Conservation (phyloP, 2,888 invertebrate species). For the Erebia aethiops region DNA sequence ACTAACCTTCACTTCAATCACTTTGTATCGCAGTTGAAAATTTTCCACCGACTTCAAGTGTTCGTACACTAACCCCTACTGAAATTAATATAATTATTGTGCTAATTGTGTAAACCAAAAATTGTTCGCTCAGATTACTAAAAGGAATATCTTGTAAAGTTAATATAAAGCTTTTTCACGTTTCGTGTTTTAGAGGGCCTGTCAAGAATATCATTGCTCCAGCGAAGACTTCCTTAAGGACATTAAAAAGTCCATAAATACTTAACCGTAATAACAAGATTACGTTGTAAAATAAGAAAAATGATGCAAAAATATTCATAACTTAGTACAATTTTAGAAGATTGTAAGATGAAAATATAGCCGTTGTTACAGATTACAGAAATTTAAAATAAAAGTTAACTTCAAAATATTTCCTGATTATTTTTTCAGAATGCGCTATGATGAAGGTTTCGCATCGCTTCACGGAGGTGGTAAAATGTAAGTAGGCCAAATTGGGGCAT, state of each 20-base stretch:
- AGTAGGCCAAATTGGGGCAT: neutral
- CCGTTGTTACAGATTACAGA: no score
- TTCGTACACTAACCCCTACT: neutral
- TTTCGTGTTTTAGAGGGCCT: neutral
- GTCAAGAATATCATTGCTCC: neutral
- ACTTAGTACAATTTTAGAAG: neutral
- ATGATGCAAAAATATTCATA: neutral
- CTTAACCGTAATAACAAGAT: neutral
- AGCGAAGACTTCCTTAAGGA: neutral
- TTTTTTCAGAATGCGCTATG: neutral
- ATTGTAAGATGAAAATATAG: neutral
- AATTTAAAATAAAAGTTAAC: no score
- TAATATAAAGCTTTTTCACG: neutral
- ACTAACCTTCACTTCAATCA: no score
- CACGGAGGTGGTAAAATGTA: neutral
- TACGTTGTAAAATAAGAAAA: neutral
- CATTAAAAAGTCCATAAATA: neutral
- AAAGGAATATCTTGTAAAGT: neutral
- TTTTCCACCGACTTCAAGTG: neutral
- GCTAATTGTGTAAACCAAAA: neutral
- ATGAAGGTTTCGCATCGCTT: neutral
- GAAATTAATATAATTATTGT: neutral
- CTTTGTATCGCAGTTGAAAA: no score
- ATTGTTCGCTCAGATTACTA: neutral
- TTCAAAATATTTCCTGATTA: neutral